phyloP scores from a whole-genome alignment of 2,113 vertebrate genomes.

The Tyto alba region DNA sequence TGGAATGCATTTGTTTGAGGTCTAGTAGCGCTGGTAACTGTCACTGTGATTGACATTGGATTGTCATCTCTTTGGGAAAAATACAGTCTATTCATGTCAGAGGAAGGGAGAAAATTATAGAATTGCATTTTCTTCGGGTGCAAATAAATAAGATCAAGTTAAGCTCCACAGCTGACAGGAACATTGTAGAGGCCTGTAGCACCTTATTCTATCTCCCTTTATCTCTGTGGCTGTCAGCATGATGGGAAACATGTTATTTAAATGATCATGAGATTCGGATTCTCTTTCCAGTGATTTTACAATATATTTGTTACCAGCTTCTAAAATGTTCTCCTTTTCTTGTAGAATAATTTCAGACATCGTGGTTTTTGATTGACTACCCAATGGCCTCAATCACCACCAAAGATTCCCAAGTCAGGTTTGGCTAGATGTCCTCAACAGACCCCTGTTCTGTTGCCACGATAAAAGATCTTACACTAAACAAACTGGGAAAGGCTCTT shows the following conservation, averaged over 20 bases:
- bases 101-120: background rate
- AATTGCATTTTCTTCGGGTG: conserved; percentile 1
- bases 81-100: background rate
- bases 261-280: background rate
- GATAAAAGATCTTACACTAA: background rate
- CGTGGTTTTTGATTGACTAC: background rate
- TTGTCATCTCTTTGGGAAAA: background rate
- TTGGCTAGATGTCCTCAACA: background rate
- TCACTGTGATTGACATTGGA: background rate
- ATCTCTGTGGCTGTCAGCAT: background rate
- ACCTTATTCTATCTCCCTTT: background rate
- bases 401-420: background rate
- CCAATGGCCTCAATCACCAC: background rate
- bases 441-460: background rate
- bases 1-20: background rate
- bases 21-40: background rate
- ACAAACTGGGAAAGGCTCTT: background rate
- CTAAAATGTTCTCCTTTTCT: background rate
- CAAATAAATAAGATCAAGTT: conserved; percentile 11
- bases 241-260: background rate
- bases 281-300: background rate
- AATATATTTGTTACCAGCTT: background rate
- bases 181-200: background rate
- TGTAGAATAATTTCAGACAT: background rate
- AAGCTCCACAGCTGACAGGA: background rate